Percentiles rank a stretch among this genome's conserved stretches.
Evolutionary conservation across 2,113 vertebrate genomes (phyloP).

Genomic region (Pseudopipra pipra): DNA sequence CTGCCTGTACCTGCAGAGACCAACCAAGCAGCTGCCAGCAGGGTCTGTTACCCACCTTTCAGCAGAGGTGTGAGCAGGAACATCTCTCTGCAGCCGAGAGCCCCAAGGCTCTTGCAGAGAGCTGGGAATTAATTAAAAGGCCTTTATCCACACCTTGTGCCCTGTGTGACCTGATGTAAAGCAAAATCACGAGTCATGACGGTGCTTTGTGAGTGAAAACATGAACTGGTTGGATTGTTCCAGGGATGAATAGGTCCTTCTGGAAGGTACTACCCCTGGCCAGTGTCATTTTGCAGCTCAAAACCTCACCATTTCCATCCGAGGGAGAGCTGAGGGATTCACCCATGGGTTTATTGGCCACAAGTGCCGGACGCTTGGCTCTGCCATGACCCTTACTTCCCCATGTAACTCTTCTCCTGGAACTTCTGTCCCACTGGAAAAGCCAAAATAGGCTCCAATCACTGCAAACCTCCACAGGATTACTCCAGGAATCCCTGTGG

Average conservation of each 20-base stretch:
- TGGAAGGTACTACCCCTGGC: background rate
- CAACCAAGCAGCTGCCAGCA: background rate
- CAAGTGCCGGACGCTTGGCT: fast-evolving
- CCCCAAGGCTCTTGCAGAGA: background rate
- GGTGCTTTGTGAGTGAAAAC: background rate
- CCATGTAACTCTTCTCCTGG: background rate
- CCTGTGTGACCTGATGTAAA: background rate
- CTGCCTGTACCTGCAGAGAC: background rate
- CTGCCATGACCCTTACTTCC: background rate
- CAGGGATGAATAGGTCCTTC: background rate
- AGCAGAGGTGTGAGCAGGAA: background rate
- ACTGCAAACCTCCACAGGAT: background rate
- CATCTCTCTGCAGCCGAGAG: background rate
- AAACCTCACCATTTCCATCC: background rate
- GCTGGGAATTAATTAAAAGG: background rate
- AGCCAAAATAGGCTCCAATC: background rate
- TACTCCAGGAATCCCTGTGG: background rate
- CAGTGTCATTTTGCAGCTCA: background rate
- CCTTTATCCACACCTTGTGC: fast-evolving
- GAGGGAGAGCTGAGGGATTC: background rate
- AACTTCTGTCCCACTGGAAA: background rate
- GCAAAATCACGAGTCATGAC: background rate
- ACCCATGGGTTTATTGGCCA: background rate
- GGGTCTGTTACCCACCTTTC: background rate
- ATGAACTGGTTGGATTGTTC: background rate